phyloP scores from a whole-genome alignment of 2,113 vertebrate species.

The Ophiodon elongatus region DNA sequence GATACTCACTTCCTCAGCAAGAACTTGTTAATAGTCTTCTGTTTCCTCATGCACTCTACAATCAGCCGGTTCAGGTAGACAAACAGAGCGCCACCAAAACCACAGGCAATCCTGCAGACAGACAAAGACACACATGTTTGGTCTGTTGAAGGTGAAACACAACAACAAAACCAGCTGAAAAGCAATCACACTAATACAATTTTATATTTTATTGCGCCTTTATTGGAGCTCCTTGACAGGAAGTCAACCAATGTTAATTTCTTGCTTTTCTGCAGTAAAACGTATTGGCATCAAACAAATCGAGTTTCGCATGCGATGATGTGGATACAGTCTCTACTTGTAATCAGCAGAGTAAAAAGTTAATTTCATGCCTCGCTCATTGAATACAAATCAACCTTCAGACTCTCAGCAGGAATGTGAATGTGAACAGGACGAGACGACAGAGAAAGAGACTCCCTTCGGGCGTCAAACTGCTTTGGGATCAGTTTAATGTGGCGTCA shows the following conservation, averaged over 20 bases:
- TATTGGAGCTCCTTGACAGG: conserved; percentile 7
- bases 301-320: conserved; percentile 10
- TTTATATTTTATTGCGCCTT: background rate
- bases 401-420: conserved; percentile 17
- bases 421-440: background rate
- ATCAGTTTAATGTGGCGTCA: conserved; percentile 14
- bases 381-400: conserved; percentile 44
- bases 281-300: conserved; percentile 34
- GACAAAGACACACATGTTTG: conserved; percentile 11
- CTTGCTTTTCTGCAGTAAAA: conserved; percentile 23
- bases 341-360: conserved; percentile 55
- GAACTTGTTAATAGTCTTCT: conserved; percentile 97
- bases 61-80: conserved; percentile 98
- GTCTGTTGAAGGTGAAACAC: background rate
- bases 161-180: conserved; percentile 7
- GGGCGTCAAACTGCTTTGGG: conserved; percentile 28
- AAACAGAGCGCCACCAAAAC: conserved; percentile 94
- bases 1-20: conserved; percentile 96
- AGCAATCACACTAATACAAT: background rate
- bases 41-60: conserved; percentile 97
- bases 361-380: conserved; percentile 62
- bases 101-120: conserved; percentile 91
- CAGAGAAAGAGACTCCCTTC: conserved; percentile 5
- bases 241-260: conserved; percentile 15
- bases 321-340: conserved; percentile 25